phyloP scores from a whole-genome alignment of 1,140 invertebrate genomes.

The Plutomurus gul region DNA sequence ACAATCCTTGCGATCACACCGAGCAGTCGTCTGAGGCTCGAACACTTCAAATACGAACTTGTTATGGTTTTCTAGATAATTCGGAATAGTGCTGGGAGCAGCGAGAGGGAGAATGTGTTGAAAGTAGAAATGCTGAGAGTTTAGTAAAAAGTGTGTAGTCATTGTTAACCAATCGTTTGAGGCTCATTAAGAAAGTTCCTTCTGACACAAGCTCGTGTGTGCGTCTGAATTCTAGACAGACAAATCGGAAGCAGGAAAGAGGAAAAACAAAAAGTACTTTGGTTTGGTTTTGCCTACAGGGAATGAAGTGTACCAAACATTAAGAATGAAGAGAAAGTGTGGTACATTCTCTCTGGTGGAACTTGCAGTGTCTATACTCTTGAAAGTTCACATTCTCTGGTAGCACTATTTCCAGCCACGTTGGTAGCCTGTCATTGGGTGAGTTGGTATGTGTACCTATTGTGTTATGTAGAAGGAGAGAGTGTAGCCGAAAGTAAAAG shows the following conservation, averaged over 20 bases:
- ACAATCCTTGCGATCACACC: no score
- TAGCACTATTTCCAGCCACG: no score
- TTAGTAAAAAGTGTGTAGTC: neutral
- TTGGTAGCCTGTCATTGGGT: no score
- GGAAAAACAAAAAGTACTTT: neutral
- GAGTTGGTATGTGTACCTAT: no score
- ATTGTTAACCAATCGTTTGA: neutral
- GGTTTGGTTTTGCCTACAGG: neutral
- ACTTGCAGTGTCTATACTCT: neutral
- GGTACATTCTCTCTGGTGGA: neutral
- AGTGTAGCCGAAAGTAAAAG: neutral
- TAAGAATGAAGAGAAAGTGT: neutral
- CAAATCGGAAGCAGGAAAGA: slow-evolving; percentile 12
- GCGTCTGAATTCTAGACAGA: neutral
- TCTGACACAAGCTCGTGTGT: neutral
- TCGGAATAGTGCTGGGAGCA: no score
- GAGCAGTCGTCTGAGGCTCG: no score
- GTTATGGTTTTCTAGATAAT: no score
- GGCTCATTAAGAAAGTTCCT: neutral
- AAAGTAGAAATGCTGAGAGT: neutral
- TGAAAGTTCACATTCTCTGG: neutral
- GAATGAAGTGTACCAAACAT: neutral
- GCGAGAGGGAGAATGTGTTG: neutral
- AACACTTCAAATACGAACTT: no score
- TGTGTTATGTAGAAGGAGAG: neutral